Evolutionary conservation across 2,888 invertebrate species (phyloP), one percentile per base, ranked within the genome.

Genomic region (Drosophila pseudotalamancana): DNA sequence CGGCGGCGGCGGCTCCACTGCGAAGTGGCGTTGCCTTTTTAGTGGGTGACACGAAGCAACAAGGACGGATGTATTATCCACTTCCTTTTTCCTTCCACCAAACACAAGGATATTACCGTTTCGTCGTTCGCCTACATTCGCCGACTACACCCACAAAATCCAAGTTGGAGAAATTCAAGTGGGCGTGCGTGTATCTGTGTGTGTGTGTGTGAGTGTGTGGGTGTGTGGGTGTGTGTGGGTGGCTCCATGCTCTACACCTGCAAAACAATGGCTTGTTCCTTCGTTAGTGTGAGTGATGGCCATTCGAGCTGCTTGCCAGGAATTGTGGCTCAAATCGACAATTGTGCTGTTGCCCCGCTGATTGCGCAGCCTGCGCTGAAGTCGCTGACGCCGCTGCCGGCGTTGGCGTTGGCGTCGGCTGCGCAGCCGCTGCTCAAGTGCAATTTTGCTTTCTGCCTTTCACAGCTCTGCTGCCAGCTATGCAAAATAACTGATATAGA

Each of bases 21-120:
- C 70, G 75, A 85, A 83, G 86, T 84, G 86, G 82, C 82, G 84
- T 75, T 75, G 88, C 88, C 87, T 88, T 88, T 89, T 88, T 82
- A 90, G 89, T 90, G 90, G 91, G 90, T 90, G 91, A 90, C 91
- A 91, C 90, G 91, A 91, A 91, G 91, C 91, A 91, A 91, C 91
- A 91, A 91, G 91, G 91, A 91, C 91, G 91, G 91, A 91, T 91
- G 91, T 91, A 91, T 91, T 91, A 91, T 91, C 91, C 91, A 91
- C 91, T 91, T 91, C 91, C 91, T 91, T 91, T 91, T 91, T 91
- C 91, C 91, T 91, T 91, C 91, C 91, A 91, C 91, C 91, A 91
- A 91, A 91, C 91, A 91, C 91, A 91, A 91, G 91, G 91, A 91
- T 91, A 91, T 91, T 91, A 91, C 91, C 91, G 91, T 91, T 91